Evolutionary conservation across 1,140 invertebrate genomes (phyloP).

Genomic region (Daktulosphaira vitifoliae): DNA sequence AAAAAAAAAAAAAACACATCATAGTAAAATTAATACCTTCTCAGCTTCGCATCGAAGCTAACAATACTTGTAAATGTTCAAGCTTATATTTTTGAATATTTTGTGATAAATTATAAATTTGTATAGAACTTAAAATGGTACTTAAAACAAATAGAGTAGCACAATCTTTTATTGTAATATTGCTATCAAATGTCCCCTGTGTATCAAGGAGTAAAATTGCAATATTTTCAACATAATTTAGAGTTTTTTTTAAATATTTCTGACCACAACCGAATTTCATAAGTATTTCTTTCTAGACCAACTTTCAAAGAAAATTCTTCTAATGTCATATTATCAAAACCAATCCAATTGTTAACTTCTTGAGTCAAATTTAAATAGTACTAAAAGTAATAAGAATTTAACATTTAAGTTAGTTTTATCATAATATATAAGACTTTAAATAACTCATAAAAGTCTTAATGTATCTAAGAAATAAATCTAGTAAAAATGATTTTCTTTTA

Average conservation of each 20-base stretch:
- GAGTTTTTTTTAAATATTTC: conserved; percentile 76
- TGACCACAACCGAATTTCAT: conserved; percentile 92
- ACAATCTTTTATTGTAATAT: conserved; percentile 91
- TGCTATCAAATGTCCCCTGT: conserved; percentile 94
- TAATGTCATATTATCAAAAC: conserved; percentile 58
- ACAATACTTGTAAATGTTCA: conserved; percentile 77
- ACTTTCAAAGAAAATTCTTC: conserved; percentile 86
- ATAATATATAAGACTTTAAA: too few relatives aligned
- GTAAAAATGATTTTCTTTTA: conserved; percentile 90
- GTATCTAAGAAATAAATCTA: conserved; percentile 89
- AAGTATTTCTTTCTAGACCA: conserved; percentile 88
- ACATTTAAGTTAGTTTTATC: too few relatives aligned
- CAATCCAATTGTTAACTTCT: conserved; percentile 52
- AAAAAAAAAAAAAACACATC: not conserved
- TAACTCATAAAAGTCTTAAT: conserved; percentile 56
- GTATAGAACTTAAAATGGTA: conserved; percentile 90
- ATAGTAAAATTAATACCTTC: too few relatives aligned
- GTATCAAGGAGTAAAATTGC: conserved; percentile 91
- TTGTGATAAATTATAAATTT: conserved; percentile 90
- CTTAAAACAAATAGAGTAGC: conserved; percentile 93
- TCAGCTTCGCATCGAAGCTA: too few relatives aligned
- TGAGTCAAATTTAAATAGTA: conserved; percentile 17
- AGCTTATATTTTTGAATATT: conserved; percentile 96
- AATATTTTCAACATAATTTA: conserved; percentile 68
- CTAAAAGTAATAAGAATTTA: conserved; percentile 18